Base-by-base conservation (phyloP, 2,797 vertebrate genomes). In the Dendrocincla fuliginosa region DNA sequence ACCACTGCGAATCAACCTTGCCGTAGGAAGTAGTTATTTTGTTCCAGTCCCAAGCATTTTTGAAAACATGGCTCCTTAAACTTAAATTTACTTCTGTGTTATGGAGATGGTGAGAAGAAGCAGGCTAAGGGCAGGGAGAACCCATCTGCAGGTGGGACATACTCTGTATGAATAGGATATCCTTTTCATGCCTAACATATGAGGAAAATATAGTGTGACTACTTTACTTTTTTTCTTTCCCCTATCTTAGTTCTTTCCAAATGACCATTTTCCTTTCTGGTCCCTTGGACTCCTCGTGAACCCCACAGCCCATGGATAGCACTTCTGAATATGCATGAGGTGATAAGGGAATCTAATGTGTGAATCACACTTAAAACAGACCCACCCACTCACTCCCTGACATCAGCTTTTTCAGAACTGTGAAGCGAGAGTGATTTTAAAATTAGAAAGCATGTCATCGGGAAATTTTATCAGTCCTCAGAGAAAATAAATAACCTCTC, bases 361-460 rank as follows among this genome's bases (percentile, higher is more conserved):
- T 98, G 98, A 98, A 97, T 98, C 97, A 97, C 98, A 97, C 97
- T 98, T 98, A 97, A 97, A 98, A 97, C 97, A 98, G 97, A 97
- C 98, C 97, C 95, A 95, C 98, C 97, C 96, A 96, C 98, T 98
- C 97, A 89, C 96, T 98, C 97, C 70, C 92, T 96, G 96, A 97
- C 97, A 98, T 98, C 96, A 97, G 95, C 96, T 97, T 97, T 98
- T 97, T 96, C 97, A 97, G 94, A 98, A 96, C 97, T 97, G 97
- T 96, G 98, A 98, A 98, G 95, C 96, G 97, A 98, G 97, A 97
- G 97, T 24, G 33, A 93, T 97, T 98, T 98, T 97, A 98, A 98
- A 98, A 97, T 98, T 98, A 98, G 98, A 98, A 98, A 97, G 97
- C 98, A 94, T 98, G 97, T 97, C 97, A 98, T 97, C 55, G 41